Percentiles rank a stretch among this genome's conserved stretches.
Evolutionary conservation across 2,113 vertebrate genomes (phyloP).

Genomic region (Albula goreensis): DNA sequence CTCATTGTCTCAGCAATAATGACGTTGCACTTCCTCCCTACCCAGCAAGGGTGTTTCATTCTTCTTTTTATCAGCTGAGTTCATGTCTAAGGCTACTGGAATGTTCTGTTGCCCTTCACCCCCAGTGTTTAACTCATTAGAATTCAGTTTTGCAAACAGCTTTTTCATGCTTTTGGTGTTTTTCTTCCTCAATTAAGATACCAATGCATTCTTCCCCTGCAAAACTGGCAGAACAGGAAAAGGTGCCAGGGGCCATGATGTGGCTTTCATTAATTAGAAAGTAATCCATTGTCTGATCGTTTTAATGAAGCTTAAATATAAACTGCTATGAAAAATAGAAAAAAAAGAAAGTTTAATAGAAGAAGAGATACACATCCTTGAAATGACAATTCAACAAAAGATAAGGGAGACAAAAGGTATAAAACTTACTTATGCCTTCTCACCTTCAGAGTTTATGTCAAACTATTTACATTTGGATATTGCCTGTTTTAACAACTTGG

Average conservation of each 20-base stretch:
- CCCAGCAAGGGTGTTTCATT: conserved; percentile 90
- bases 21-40: conserved; percentile 90
- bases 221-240: conserved; percentile 97
- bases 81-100: conserved; percentile 89
- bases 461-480: conserved; percentile 63
- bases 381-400: conserved; percentile 79
- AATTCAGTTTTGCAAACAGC: conserved; percentile 98
- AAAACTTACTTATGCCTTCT: conserved; percentile 63
- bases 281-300: conserved; percentile 92
- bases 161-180: conserved; percentile 99
- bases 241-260: conserved; percentile 97
- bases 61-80: conserved; percentile 95
- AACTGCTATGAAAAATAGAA: conserved; percentile 81
- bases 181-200: conserved; percentile 99
- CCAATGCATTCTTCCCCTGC: conserved; percentile 98
- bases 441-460: conserved; percentile 61
- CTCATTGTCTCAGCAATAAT: conserved; percentile 99
- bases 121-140: conserved; percentile 96
- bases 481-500: conserved; percentile 58
- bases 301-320: conserved; percentile 88
- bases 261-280: conserved; percentile 97
- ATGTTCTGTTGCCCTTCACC: conserved; percentile 63
- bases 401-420: conserved; percentile 77
- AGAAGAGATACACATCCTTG: conserved; percentile 63
- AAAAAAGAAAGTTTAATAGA: conserved; percentile 46